A percentile compares a stretch with the other conserved stretches of the same genome.
These are phyloP conservation scores for Oligia strigilis DNA, from an alignment of 2,888 invertebrate species.

Conservation along the genomic window DNA sequence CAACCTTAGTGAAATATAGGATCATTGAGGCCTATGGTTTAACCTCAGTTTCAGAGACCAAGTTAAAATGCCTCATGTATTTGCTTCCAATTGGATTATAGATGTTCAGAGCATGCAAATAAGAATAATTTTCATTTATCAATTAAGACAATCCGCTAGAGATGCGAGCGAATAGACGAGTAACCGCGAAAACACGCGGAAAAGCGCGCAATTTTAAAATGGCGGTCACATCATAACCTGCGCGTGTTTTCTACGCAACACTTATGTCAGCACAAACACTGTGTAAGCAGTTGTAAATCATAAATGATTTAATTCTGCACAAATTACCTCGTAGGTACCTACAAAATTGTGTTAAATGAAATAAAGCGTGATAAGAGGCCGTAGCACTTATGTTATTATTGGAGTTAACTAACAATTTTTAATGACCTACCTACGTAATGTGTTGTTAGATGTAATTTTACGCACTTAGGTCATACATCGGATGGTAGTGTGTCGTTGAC, in stretches of 20 bases:
- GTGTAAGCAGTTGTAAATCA: constrained; percentile 21
- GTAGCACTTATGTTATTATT: constrained; percentile 43
- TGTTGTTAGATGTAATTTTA: constrained; percentile 17
- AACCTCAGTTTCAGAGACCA: not conserved
- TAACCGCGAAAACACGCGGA: too few relatives aligned
- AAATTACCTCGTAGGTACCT: constrained; percentile 40
- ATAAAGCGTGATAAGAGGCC: constrained; percentile 41
- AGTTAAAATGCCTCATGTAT: not conserved
- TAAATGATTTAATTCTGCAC: constrained; percentile 36
- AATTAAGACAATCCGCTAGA: too few relatives aligned
- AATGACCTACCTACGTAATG: constrained; percentile 25
- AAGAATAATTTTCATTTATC: not conserved
- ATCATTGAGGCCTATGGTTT: not conserved
- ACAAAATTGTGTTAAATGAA: constrained; percentile 39
- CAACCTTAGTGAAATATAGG: not conserved
- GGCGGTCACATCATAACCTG: not conserved
- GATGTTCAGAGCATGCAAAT: not conserved
- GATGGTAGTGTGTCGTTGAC: not conserved
- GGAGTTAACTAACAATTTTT: constrained; percentile 43
- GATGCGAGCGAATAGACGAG: not conserved
- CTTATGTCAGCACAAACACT: constrained; percentile 9
- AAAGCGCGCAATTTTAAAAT: constrained; percentile 7
- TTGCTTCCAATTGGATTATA: not conserved
- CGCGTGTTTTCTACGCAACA: constrained; percentile 10
- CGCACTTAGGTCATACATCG: constrained; percentile 15